Base-by-base conservation (phyloP, 2,797 vertebrate genomes). In the Denticeps clupeoides region DNA sequence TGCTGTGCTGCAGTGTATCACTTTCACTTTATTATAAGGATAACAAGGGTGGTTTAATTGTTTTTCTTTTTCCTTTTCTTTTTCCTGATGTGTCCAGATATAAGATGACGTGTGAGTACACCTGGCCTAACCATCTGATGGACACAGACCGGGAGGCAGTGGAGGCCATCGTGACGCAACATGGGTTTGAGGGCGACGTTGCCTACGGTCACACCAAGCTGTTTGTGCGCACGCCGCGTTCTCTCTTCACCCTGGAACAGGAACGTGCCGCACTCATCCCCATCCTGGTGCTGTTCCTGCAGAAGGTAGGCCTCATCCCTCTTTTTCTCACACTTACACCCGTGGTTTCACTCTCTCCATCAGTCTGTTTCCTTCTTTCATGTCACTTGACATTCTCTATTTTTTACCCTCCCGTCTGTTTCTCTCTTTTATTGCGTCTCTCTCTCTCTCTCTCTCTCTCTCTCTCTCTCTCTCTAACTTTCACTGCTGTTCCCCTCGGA, bases 21-120 rank as follows among this genome's bases (percentile, higher is more conserved):
- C n/a, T n/a, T n/a, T n/a, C n/a, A n/a, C n/a, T n/a, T n/a, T n/a
- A n/a, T n/a, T n/a, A n/a, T n/a, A n/a, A n/a, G n/a, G n/a, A n/a
- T n/a, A n/a, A n/a, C n/a, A n/a, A n/a, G n/a, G n/a, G n/a, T n/a
- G n/a, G n/a, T n/a, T n/a, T n/a, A n/a, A n/a, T n/a, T n/a, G n/a
- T n/a, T n/a, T n/a, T n/a, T n/a, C n/a, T n/a, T n/a, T n/a, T n/a
- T n/a, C n/a, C n/a, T n/a, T n/a, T n/a, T n/a, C n/a, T n/a, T n/a
- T n/a, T n/a, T n/a, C n/a, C n/a, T n/a, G n/a, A n/a, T n/a, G n/a
- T n/a, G n/a, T n/a, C n/a, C 60, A 96, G 90, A 59, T 95, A 96
- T 53, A 96, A 96, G 66, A 96, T 96, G 92, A 96, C 91, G 1
- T 93, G 90, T 0, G 92, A 95, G 68, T 96, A 92, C 81, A 96